Evolutionary conservation across 2,113 vertebrate genomes (phyloP), one percentile per base, ranked within the genome.

Genomic region (Poicephalus gulielmi): DNA sequence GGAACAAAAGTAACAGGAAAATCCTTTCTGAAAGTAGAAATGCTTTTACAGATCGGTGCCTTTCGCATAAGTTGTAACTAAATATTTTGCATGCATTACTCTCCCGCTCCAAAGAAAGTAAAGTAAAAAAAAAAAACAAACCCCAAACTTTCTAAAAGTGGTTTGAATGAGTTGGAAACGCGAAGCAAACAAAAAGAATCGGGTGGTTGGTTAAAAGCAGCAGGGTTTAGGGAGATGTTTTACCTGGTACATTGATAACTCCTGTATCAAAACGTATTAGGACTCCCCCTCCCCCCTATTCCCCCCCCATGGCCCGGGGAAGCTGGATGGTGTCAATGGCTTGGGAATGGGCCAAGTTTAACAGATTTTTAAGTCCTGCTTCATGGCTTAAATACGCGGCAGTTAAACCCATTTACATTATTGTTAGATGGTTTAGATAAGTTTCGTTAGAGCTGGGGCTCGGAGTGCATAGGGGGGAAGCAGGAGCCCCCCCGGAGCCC

Each of bases 1-100:
- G 95, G 97, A 97, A 98, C 97, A 94, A 98, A 98, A 97, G 96
- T 95, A 97, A 93, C 92, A 95, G 94, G 96, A 95, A 96, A 97
- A 93, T 95, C 96, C 97, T 97, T 97, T 96, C 95, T 96, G 96
- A 94, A 95, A 84, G 95, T 75, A 92, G 89, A 96, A 98, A 97
- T 71, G 90, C 91, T 77, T 97, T 96, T 97, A 95, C 95, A 96
- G 94, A 94, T 73, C 88, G 59, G 86, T 92, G 95, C 94, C 69
- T 96, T 94, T 97, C 95, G 79, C 96, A 81, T 92, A 92, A 85
- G 89, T 77, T 89, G 94, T 79, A 95, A 96, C 93, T 90, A 77
- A 98, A 94, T 93, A 86, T 94, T 96, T 96, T 94, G 79, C 41
- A 93, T 86, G 83, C 90, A 71, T 77, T 92, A 80, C 92, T 67